Conservation (phyloP, 2,113 vertebrate genomes). For the Dipodomys ordii region DNA sequence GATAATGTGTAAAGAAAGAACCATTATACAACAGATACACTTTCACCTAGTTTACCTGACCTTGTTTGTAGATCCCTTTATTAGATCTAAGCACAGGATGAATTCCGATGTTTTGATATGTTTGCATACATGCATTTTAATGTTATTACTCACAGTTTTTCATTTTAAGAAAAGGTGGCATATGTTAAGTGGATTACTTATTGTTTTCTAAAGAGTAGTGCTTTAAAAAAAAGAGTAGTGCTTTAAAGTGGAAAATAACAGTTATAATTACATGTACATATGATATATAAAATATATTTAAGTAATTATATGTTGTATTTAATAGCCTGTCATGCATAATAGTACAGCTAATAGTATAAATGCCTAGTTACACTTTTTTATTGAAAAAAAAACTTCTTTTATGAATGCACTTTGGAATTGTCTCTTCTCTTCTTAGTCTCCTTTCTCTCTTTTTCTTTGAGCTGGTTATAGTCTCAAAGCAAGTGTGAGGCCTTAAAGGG, state of each 20-base stretch:
- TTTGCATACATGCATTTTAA: conserved; percentile 1
- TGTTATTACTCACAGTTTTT: neutral
- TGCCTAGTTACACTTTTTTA: neutral
- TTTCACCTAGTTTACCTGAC: neutral
- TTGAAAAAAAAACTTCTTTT: neutral
- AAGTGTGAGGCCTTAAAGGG: neutral
- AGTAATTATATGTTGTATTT: neutral
- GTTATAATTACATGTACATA: neutral
- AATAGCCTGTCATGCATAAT: neutral
- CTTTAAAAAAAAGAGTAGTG: too few relatives aligned
- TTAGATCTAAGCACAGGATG: neutral
- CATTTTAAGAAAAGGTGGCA: conserved; percentile 1
- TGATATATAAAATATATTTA: neutral
- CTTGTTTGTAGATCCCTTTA: neutral
- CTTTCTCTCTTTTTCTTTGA: neutral
- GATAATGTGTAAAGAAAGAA: neutral
- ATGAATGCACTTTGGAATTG: neutral
- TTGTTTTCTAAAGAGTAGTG: too few relatives aligned
- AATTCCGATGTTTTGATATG: neutral
- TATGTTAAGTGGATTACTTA: too few relatives aligned
- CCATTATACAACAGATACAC: neutral
- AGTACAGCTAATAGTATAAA: conserved; percentile 10
- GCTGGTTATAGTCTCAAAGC: neutral
- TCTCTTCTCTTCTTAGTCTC: neutral
- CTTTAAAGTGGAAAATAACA: conserved; percentile 19